These are phyloP conservation scores for Rhagonycha lutea DNA, from an alignment of 2,888 invertebrate genomes.

Conservation along the genomic window DNA sequence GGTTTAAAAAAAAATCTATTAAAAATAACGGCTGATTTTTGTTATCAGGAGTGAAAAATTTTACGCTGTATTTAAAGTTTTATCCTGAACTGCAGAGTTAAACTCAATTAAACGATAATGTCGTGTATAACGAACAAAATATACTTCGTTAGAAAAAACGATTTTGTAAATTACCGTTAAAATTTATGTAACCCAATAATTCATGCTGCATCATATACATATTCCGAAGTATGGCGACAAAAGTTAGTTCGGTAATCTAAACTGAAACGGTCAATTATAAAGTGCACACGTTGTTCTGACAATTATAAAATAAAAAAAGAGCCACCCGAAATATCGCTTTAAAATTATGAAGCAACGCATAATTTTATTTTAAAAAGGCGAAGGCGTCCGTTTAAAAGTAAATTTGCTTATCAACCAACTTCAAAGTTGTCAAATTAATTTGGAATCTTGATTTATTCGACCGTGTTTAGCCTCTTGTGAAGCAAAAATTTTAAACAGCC, in stretches of 20 bases:
- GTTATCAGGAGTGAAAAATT: slow-evolving; percentile 6
- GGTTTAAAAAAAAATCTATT: background rate
- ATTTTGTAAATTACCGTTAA: slow-evolving; percentile 32
- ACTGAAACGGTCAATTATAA: slow-evolving; percentile 38
- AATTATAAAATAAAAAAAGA: slow-evolving; percentile 38
- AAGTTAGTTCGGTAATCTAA: slow-evolving; percentile 37
- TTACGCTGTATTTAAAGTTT: slow-evolving; percentile 13
- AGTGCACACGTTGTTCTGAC: slow-evolving; percentile 38
- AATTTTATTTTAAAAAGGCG: background rate
- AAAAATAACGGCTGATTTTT: background rate
- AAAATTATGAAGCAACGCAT: slow-evolving; percentile 9
- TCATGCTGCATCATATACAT: slow-evolving; percentile 32
- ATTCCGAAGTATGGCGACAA: slow-evolving; percentile 38
- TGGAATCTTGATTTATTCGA: background rate
- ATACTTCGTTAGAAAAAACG: slow-evolving; percentile 19
- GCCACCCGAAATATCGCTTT: slow-evolving; percentile 32
- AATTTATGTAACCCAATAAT: slow-evolving; percentile 32
- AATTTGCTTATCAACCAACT: background rate
- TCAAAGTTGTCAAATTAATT: background rate
- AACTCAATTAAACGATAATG: slow-evolving; percentile 21
- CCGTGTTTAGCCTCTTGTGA: background rate
- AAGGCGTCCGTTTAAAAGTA: background rate
- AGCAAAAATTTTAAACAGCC: background rate
- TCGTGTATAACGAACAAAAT: slow-evolving; percentile 21
- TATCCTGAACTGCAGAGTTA: slow-evolving; percentile 16